These are phyloP conservation scores for Acleris laterana DNA, from an alignment of 2,888 invertebrate genomes.

Conservation along the genomic window DNA sequence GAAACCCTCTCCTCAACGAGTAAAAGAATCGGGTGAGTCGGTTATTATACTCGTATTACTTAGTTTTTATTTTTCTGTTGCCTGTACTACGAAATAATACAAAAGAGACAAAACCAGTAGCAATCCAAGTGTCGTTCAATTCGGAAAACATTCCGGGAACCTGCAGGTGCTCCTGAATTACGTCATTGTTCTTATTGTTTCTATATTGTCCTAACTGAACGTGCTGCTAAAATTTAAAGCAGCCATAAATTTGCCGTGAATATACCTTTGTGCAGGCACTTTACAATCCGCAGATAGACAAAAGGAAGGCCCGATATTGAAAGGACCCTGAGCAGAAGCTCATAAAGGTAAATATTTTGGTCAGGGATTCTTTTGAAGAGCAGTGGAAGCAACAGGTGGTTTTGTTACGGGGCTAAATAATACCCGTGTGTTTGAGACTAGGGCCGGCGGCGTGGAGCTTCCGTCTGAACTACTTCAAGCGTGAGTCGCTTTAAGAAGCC, in stretches of 20 bases:
- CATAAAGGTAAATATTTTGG: conserved; percentile 74
- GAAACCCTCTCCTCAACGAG: too few species aligned
- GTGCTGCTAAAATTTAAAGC: conserved; percentile 38
- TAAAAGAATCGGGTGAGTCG: too few species aligned
- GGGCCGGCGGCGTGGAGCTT: neutral
- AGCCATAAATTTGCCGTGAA: conserved; percentile 48
- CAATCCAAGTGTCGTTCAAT: conserved; percentile 13
- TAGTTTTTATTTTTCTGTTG: too few species aligned
- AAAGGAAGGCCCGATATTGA: conserved; percentile 28
- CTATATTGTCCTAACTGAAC: conserved; percentile 37
- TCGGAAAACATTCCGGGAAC: conserved; percentile 21
- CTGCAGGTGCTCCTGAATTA: conserved; percentile 19
- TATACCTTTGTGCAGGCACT: conserved; percentile 44
- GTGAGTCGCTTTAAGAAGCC: too few species aligned
- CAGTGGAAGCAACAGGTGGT: conserved; percentile 44
- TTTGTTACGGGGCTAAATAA: conserved; percentile 28
- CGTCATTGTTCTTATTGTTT: conserved; percentile 28
- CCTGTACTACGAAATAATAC: neutral
- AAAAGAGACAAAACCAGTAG: conserved; percentile 26
- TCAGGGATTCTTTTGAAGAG: conserved; percentile 51
- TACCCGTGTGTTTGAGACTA: conserved; percentile 23
- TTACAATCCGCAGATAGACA: conserved; percentile 40
- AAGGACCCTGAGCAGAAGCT: conserved; percentile 42
- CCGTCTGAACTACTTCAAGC: too few species aligned
- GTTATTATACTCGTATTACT: too few species aligned